Evolutionary conservation across 2,888 invertebrate species (phyloP), one percentile per base, ranked within the genome.

Genomic region (Uropetala carovei): DNA sequence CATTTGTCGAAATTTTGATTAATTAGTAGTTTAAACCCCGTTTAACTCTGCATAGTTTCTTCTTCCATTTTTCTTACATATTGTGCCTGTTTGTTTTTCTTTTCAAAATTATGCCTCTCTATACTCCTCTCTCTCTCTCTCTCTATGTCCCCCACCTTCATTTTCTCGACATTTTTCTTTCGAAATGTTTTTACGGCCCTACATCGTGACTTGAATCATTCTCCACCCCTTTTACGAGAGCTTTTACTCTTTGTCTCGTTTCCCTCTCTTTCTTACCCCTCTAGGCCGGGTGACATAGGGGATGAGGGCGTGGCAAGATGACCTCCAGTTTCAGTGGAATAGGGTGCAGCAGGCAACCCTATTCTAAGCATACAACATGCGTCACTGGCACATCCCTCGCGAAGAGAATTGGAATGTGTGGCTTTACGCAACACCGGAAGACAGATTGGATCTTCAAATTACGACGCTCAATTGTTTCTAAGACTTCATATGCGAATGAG

Each of bases 91-190:
- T 43, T 43, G 3, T 43, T 43, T 43, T 43, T 43, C 43, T 5
- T 43, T 43, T 43, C 1, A 43, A 43, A 43, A 43, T 3, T 43
- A 3, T 43, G 1, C 43, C 43, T 43, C 43, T 43, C 5, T 43
- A 43, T 43, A 43, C 43, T 43, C n/a, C 13, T 75, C 64, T 16
- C 64, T 18, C 64, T 64, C 75, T 7, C 75, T 27, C 75, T 22
- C 75, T 11, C 27, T 27, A 75, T 75, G 75, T 75, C 75, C 22
- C 75, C 27, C 75, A 22, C 75, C 13, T 13, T 75, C 75, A 75
- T 75, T 68, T 68, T 68, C 68, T 22, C 68, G 18, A 68, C 68
- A 68, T 68, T 75, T 75, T 22, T 43, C 75, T 75, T 75, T 75
- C 14, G 75, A 75, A 75, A 75, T 75, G 75, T 75, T 75, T 75